Percentiles rank a stretch among this genome's conserved stretches.
Conservation (phyloP, 2,888 invertebrate species). For the Oscheius myriophilus region DNA sequence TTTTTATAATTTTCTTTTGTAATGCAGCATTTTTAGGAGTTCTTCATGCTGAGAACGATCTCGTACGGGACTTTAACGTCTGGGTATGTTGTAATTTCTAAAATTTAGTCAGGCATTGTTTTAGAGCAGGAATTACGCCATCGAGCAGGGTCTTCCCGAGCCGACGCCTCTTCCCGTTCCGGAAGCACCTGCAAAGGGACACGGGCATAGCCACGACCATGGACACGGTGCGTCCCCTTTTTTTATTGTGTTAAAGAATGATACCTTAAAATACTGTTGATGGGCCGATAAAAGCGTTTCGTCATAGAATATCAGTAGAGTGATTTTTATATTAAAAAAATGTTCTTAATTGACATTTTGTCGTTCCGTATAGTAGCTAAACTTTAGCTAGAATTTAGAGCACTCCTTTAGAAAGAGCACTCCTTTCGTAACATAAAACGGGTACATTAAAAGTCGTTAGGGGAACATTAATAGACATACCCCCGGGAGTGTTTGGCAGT, state of each 20-base stretch:
- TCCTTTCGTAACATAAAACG: too few relatives aligned
- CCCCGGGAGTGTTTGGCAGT: too few relatives aligned
- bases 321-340: too few relatives aligned
- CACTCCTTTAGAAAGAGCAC: too few relatives aligned
- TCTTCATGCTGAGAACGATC: constrained; percentile 46
- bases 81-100: constrained; percentile 1
- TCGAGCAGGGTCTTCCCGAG: constrained; percentile 38
- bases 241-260: constrained; percentile 25
- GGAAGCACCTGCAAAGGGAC: constrained; percentile 37
- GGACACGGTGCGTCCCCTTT: not conserved
- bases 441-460: too few relatives aligned
- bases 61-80: constrained; percentile 54
- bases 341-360: too few relatives aligned
- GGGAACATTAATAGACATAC: too few relatives aligned
- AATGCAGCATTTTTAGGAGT: constrained; percentile 22
- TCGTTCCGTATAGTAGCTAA: too few relatives aligned
- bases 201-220: constrained; percentile 51
- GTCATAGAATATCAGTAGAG: too few relatives aligned
- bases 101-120: not conserved
- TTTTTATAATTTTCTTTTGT: not conserved
- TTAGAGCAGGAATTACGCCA: constrained; percentile 22
- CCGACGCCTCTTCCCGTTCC: constrained; percentile 41
- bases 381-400: too few relatives aligned
- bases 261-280: too few relatives aligned
- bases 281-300: too few relatives aligned